Percentiles rank a stretch among this genome's conserved stretches.
phyloP scores from a whole-genome alignment of 2,797 vertebrate species.

The Distichodus sexfasciatus region DNA sequence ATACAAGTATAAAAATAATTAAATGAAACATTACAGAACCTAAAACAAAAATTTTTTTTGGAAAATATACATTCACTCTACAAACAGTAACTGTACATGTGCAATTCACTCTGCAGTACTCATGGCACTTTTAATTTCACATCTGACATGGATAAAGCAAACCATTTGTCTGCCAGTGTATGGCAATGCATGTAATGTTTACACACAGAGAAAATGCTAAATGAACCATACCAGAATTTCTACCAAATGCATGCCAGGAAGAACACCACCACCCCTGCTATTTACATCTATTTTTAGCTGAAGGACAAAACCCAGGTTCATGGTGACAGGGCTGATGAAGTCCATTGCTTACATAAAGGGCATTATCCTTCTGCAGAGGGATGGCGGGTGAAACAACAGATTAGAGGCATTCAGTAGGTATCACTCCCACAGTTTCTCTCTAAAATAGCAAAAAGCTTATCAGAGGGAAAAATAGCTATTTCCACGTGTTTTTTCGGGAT shows the following conservation, averaged over 20 bases:
- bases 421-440: slow-evolving; percentile 34
- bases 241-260: background rate
- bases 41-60: too few species aligned
- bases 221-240: too few species aligned
- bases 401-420: slow-evolving; percentile 37
- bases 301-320: slow-evolving; percentile 24
- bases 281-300: slow-evolving; percentile 33
- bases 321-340: slow-evolving; percentile 42
- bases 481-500: slow-evolving; percentile 17
- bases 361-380: slow-evolving; percentile 32
- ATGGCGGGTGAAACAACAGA: slow-evolving; percentile 44
- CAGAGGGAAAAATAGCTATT: slow-evolving; percentile 3
- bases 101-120: too few species aligned
- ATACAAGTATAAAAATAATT: too few species aligned
- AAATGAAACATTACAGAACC: too few species aligned
- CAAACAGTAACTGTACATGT: too few species aligned
- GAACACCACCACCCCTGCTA: background rate
- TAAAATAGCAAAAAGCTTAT: slow-evolving; percentile 39
- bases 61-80: too few species aligned
- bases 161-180: too few species aligned
- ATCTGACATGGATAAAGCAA: too few species aligned
- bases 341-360: slow-evolving; percentile 42
- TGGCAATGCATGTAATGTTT: too few species aligned
- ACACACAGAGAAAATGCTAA: too few species aligned
- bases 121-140: too few species aligned